A percentile compares a stretch with the other conserved stretches of the same genome.
Evolutionary conservation across 1,140 invertebrate species (phyloP).

Genomic region (Lerema accius): DNA sequence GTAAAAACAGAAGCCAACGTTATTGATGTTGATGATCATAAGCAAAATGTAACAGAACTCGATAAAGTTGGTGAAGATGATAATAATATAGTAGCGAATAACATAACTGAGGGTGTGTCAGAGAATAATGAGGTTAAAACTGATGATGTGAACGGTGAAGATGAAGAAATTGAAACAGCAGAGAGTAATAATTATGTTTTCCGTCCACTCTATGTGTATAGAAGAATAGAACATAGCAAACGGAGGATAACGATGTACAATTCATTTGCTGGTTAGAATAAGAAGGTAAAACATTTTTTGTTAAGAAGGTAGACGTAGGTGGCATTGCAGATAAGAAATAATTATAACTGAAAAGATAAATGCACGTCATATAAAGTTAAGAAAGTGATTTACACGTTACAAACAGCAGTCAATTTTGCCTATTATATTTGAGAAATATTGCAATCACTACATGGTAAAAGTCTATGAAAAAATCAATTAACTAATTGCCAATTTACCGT

Average conservation of each 20-base stretch:
- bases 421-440: too few relatives aligned
- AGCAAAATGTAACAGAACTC: neutral
- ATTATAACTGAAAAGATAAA: too few relatives aligned
- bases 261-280: constrained; percentile 63
- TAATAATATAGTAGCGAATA: constrained; percentile 6
- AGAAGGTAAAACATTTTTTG: too few relatives aligned
- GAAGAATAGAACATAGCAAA: constrained; percentile 67
- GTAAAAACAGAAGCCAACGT: neutral
- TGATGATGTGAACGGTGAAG: neutral
- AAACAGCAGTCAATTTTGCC: too few relatives aligned
- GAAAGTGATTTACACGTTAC: too few relatives aligned
- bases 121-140: constrained; percentile 7
- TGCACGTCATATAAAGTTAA: too few relatives aligned
- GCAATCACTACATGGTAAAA: too few relatives aligned
- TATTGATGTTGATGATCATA: neutral
- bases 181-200: constrained; percentile 59
- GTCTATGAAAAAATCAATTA: neutral
- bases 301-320: too few relatives aligned
- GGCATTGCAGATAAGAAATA: too few relatives aligned
- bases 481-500: constrained; percentile 24
- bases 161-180: constrained; percentile 46
- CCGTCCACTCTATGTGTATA: constrained; percentile 63
- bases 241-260: constrained; percentile 70
- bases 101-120: constrained; percentile 8
- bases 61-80: neutral